Evolutionary conservation across 2,113 vertebrate genomes (phyloP).

Genomic region (Plectropomus leopardus): DNA sequence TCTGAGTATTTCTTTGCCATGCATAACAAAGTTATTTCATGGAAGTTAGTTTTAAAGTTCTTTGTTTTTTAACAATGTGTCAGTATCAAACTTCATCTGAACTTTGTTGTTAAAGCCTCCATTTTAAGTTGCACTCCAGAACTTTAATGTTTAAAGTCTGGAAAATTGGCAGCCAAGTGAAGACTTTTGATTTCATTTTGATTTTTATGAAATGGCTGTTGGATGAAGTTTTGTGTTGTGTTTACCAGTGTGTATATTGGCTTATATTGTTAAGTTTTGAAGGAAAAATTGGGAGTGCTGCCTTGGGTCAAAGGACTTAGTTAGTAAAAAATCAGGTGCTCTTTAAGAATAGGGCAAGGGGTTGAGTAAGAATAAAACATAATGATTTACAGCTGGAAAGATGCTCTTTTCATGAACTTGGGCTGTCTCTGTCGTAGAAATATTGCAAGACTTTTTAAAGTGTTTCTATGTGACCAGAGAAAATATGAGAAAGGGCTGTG

Average conservation of each 20-base stretch:
- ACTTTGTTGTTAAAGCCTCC: conserved; percentile 8
- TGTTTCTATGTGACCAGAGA: no score
- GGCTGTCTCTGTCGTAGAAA: no score
- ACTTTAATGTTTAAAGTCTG: not conserved
- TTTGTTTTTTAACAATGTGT: conserved; percentile 1
- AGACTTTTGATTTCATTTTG: not conserved
- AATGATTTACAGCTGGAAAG: no score
- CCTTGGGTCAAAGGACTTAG: no score
- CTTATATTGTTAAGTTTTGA: not conserved
- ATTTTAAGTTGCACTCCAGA: not conserved
- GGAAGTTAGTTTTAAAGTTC: conserved; percentile 5
- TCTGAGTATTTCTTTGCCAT: not conserved
- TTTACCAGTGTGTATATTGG: not conserved
- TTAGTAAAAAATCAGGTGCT: no score
- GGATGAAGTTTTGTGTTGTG: not conserved
- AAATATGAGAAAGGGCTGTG: no score
- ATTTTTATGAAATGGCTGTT: not conserved
- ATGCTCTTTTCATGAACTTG: no score
- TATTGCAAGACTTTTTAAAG: no score
- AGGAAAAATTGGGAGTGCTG: no score
- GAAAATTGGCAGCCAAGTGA: not conserved
- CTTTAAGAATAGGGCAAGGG: no score
- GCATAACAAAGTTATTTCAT: not conserved
- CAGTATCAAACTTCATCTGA: not conserved
- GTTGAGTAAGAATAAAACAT: no score